Evolutionary conservation across 1,140 invertebrate genomes (phyloP), one percentile per base, ranked within the genome.

Genomic region (Aphelinus atriplicis): DNA sequence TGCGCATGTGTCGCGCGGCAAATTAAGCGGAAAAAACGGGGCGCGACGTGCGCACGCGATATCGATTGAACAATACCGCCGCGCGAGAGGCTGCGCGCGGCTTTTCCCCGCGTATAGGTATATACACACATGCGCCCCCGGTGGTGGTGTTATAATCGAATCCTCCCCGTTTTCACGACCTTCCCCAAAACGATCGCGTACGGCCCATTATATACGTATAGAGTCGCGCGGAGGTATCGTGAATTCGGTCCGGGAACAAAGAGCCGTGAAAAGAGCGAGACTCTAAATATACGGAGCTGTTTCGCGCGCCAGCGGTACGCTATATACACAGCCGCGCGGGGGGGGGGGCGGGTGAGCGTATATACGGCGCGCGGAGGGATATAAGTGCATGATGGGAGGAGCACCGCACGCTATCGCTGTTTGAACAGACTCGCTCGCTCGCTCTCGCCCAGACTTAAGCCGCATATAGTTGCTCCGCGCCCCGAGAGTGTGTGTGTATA

Each of bases 381-480:
- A 26, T 26, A 26, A 26, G 26, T 26, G 26, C 26, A 26, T 26
- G 26, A 26, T 26, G 26, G 26, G 26, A 26, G 26, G 26, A 26
- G 26, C 26, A 26, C 26, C 26, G 26, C 51, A 53, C 51, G 83
- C 83, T 87, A 87, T 87, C 86, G 79, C 77, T 86, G 86, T 87
- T 87, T 87, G 84, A 86, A 87, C 86, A 87, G 84, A 86, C 82
- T 85, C 84, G 82, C 82, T 82, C 83, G 86, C 85, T 85, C 84
- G 84, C 81, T 80, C 82, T 81, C 80, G 78, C 51, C 51, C 51
- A 74, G 72, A 64, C 51, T 74, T 58, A 67, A 74, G 64, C 6
- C 26, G 51, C 56, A 74, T 73, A 26, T 26, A 26, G 26, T 26
- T 26, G 26, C 26, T 26, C 26, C 26, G 26, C 26, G 26, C 26